Evolutionary conservation across 2,888 invertebrate species (phyloP), one percentile per base, ranked within the genome.

Genomic region (Sarcophaga rosellei): DNA sequence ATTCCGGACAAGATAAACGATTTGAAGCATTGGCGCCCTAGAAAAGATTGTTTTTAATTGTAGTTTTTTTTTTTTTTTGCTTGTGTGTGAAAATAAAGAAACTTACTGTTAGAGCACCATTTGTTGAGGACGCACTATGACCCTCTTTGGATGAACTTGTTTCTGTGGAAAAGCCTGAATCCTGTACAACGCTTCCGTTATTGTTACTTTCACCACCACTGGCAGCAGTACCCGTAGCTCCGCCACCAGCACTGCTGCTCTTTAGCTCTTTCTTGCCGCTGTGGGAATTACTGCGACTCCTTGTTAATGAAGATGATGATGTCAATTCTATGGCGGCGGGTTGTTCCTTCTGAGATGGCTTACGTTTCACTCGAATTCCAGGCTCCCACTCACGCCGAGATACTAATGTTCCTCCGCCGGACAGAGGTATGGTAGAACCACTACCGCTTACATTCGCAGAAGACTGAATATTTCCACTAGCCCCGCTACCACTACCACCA

Each of bases 101-200:
- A 88, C 88, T 79, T 76, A 93, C 95, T 93, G 91, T 93, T 88
- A 94, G 93, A 88, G 94, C 93, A 89, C 94, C 93, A 84, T 95
- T 95, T 88, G 95, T 95, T 81, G 96, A 96, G 25, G 96, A 96
- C 69, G 95, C 94, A 91, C 95, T 95, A 91, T 96, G 96, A 88
- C 96, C 96, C 92, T 96, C 96, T 93, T 96, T 96, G 90, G 96
- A 97, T 91, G 96, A 96, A 77, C 96, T 97, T 75, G 97, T 97
- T 94, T 97, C 97, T 85, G 97, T 97, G 93, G 97, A 97, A 94
- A 98, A 98, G 79, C 97, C 98, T 72, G 97, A 97, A 94, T 98
- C 98, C 91, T 96, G 96, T 35, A 96, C 95, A 86, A 95, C 95
- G 80, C 95, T 95, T 63, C 94, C 94, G 88, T 94, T 94, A 85